phyloP scores from a whole-genome alignment of 2,888 invertebrate genomes.

The Unio pictorum region DNA sequence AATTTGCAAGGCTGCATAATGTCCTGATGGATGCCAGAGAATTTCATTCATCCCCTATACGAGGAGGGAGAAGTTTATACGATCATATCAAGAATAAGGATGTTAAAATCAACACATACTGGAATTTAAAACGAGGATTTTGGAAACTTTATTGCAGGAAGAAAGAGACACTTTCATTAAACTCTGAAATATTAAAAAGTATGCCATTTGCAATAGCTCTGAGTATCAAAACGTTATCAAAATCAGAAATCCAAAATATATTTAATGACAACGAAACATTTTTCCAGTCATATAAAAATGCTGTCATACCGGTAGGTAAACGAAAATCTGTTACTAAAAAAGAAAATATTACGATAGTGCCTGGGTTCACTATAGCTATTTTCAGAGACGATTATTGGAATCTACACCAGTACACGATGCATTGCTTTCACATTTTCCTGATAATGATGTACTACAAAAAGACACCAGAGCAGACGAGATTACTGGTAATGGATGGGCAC shows the following conservation, averaged over 20 bases:
- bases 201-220: too few species aligned
- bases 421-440: slow-evolving; percentile 41
- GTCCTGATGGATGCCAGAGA: slow-evolving; percentile 11
- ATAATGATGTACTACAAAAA: slow-evolving; percentile 29
- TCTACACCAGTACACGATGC: slow-evolving; percentile 41
- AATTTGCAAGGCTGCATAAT: slow-evolving; percentile 18
- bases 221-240: too few species aligned
- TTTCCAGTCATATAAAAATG: too few species aligned
- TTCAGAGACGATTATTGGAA: slow-evolving; percentile 48
- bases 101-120: slow-evolving; percentile 17
- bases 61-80: too few species aligned
- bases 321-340: background rate
- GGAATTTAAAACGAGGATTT: slow-evolving; percentile 25
- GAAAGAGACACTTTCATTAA: too few species aligned
- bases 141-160: slow-evolving; percentile 21
- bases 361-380: slow-evolving; percentile 23
- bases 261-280: too few species aligned
- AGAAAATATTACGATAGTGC: background rate
- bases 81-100: too few species aligned
- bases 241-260: too few species aligned
- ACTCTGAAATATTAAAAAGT: too few species aligned
- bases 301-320: too few species aligned
- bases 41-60: too few species aligned
- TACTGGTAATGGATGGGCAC: slow-evolving; percentile 58
- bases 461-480: slow-evolving; percentile 35